Percentiles rank a stretch among this genome's conserved stretches.
phyloP scores from a whole-genome alignment of 2,888 invertebrate genomes.

The Priocnemis perturbator region DNA sequence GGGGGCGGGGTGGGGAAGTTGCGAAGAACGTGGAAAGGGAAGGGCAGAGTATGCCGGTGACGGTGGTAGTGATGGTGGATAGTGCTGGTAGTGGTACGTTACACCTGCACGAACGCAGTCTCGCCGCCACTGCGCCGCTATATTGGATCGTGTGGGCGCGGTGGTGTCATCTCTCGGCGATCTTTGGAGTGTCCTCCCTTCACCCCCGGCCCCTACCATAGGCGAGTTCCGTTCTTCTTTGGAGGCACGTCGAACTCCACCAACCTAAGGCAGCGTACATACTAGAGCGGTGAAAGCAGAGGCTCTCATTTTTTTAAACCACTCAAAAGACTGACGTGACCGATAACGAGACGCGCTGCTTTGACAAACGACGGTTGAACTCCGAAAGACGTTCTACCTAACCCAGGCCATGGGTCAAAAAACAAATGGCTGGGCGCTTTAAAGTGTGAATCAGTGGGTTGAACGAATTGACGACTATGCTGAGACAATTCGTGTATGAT shows the following conservation, averaged over 20 bases:
- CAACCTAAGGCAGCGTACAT: slow-evolving; percentile 40
- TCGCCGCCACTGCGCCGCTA: slow-evolving; percentile 38
- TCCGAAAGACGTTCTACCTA: too few relatives aligned
- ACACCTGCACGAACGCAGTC: slow-evolving; percentile 60
- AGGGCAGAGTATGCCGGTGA: slow-evolving; percentile 30
- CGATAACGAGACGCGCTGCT: too few relatives aligned
- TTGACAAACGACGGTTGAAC: too few relatives aligned
- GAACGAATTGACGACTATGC: too few relatives aligned
- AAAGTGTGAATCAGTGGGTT: too few relatives aligned
- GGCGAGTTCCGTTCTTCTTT: slow-evolving; percentile 47
- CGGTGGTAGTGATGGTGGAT: too few relatives aligned
- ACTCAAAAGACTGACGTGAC: background rate
- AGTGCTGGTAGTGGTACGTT: slow-evolving; percentile 47
- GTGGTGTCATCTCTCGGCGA: slow-evolving; percentile 73
- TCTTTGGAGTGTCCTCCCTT: slow-evolving; percentile 63
- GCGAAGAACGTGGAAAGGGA: slow-evolving; percentile 23
- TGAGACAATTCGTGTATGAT: too few relatives aligned
- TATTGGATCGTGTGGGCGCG: slow-evolving; percentile 61
- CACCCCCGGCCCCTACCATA: slow-evolving; percentile 24
- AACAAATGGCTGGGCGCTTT: too few relatives aligned
- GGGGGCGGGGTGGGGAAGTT: slow-evolving; percentile 16
- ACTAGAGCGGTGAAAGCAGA: too few relatives aligned
- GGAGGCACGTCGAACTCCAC: slow-evolving; percentile 54
- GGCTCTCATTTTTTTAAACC: slow-evolving; percentile 8
- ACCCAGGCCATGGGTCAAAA: too few relatives aligned